Evolutionary conservation across 2,113 vertebrate species (phyloP), one percentile per base, ranked within the genome.

Genomic region (Bos taurus): DNA sequence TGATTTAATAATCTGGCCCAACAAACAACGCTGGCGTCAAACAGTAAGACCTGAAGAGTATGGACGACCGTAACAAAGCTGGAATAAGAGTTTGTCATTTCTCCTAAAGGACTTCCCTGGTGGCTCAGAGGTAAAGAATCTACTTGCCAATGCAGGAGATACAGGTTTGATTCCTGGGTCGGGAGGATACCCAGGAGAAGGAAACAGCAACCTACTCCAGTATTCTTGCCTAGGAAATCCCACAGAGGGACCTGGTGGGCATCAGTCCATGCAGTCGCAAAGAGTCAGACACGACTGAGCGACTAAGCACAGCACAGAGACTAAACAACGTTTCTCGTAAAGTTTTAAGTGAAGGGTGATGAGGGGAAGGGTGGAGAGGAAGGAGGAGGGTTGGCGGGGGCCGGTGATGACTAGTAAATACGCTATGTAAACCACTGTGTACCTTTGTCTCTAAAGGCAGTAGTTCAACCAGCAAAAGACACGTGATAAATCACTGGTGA

Each of bases 11-110:
- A 74, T 43, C 36, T 57, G 83, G 59, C 46, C 59, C 8, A n/a
- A 17, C 36, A 82, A 26, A 28, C 43, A 56, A 46, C 50, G 71
- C 21, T 62, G 7, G 50, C 1, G 17, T 33, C 16, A 52, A 28
- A 46, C 3, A 25, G 40, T 21, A 28, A 43, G 56, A 46, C 16
- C 14, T 30, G 50, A 88, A 28, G 91, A 85, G 30, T 56, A 14
- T 1, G 36, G 16, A 43, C 1, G 5, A 17, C 2, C 1, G 1
- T 6, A 12, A 85, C 2, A 21, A n/a, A 64, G 36, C 26, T 14
- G 33, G 36, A 84, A n/a, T 28, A 48, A 30, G 26, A 64, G 33
- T 33, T 9, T 28, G 14, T 25, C 52, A 48, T 40, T 17, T 86
- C 83, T 62, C 23, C 43, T 23, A 96, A 57, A 89, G 23, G 71